Conservation (phyloP, 2,888 invertebrate genomes). For the Aleiodes alternator region DNA sequence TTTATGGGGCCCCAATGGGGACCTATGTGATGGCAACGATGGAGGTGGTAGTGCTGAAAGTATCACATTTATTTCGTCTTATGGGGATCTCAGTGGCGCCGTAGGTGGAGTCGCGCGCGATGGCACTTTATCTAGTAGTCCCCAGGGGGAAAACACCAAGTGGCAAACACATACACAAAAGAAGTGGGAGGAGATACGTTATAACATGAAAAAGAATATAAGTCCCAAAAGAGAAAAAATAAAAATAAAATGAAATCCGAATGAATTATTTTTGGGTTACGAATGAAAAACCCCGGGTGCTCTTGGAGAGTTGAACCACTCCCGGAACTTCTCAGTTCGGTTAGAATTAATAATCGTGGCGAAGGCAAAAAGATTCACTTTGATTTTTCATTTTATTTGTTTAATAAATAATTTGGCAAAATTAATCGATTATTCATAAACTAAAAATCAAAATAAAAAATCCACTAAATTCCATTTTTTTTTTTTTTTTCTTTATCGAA, state of each 20-base stretch:
- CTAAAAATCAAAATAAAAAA: not conserved
- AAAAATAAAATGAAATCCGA: not conserved
- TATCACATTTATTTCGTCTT: slow-evolving; percentile 64
- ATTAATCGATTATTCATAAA: slow-evolving; percentile 40
- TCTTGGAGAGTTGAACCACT: slow-evolving; percentile 36
- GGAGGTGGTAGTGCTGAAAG: slow-evolving; percentile 67
- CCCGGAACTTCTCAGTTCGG: slow-evolving; percentile 39
- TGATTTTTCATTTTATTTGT: slow-evolving; percentile 34
- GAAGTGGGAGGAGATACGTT: slow-evolving; percentile 16
- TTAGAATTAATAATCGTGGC: slow-evolving; percentile 46
- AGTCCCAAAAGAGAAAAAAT: slow-evolving; percentile 11
- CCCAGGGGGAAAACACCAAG: slow-evolving; percentile 55
- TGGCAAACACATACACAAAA: slow-evolving; percentile 36
- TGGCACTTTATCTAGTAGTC: slow-evolving; percentile 62
- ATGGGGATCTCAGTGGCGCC: slow-evolving; percentile 48
- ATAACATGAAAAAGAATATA: slow-evolving; percentile 38
- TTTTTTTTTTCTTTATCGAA: not conserved
- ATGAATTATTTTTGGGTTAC: slow-evolving; percentile 46
- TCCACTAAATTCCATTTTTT: slow-evolving; percentile 29
- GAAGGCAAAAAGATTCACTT: slow-evolving; percentile 3
- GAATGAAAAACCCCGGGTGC: slow-evolving; percentile 49
- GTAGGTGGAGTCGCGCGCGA: slow-evolving; percentile 59
- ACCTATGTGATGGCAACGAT: slow-evolving; percentile 43
- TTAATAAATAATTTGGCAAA: slow-evolving; percentile 40
- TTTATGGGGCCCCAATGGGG: slow-evolving; percentile 62